Conservation (phyloP, 92 coral and sea anemone genomes). For the Palythoa caribaeorum region DNA sequence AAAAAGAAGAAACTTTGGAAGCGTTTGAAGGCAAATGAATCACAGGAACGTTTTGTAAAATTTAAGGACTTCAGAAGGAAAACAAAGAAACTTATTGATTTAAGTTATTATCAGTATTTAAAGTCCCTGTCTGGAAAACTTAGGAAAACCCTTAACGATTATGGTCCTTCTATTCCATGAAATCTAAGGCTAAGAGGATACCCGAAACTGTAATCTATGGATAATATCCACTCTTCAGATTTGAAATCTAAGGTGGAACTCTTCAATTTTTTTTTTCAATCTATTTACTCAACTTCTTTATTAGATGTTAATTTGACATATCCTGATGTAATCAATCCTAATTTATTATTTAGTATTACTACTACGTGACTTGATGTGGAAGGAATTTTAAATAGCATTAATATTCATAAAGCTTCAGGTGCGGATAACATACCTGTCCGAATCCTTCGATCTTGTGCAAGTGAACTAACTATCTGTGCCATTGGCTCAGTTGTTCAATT, state of each 20-base stretch:
- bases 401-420: constrained; percentile 46
- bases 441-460: constrained; percentile 37
- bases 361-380: constrained; percentile 29
- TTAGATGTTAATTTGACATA: not conserved
- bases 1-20: constrained; percentile 65
- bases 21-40: constrained; percentile 54
- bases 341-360: constrained; percentile 2
- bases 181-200: constrained; percentile 47
- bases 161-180: constrained; percentile 50
- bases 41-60: constrained; percentile 43
- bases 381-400: constrained; percentile 37
- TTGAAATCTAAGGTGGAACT: not conserved
- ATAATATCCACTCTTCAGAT: constrained; percentile 33
- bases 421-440: constrained; percentile 52
- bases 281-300: not conserved
- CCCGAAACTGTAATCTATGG: constrained; percentile 30
- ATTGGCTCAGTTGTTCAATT: constrained; percentile 26
- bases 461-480: constrained; percentile 19
- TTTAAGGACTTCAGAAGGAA: constrained; percentile 59
- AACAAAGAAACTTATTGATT: constrained; percentile 61
- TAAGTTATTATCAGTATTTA: constrained; percentile 56
- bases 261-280: not conserved
- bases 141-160: constrained; percentile 32
- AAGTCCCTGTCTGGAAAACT: constrained; percentile 51
- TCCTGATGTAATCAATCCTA: constrained; percentile 39